These are phyloP conservation scores for Albula goreensis DNA, from an alignment of 2,113 vertebrate species.

Conservation along the genomic window DNA sequence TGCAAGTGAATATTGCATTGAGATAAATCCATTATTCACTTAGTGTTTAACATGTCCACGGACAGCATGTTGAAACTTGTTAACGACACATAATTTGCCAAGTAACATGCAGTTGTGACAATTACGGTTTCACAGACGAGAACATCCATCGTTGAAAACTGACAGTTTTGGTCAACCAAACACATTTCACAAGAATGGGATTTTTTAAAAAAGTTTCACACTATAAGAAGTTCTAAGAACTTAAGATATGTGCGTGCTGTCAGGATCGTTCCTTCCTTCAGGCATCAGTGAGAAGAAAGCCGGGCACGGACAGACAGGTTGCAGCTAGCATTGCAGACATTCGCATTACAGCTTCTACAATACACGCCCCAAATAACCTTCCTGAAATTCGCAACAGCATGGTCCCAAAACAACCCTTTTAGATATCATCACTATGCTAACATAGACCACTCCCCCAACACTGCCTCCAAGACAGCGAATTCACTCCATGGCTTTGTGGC, in stretches of 20 bases:
- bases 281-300: background rate
- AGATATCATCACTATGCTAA: too few relatives aligned
- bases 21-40: background rate
- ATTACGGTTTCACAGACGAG: too few relatives aligned
- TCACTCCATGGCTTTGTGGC: background rate
- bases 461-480: too few relatives aligned
- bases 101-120: too few relatives aligned
- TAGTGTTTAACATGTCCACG: background rate
- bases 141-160: too few relatives aligned
- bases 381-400: background rate
- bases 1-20: background rate
- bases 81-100: too few relatives aligned
- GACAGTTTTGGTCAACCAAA: too few relatives aligned
- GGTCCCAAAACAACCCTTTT: too few relatives aligned
- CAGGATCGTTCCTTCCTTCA: background rate
- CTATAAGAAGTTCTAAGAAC: too few relatives aligned
- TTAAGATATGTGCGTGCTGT: background rate
- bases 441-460: too few relatives aligned
- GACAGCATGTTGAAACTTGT: background rate
- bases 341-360: background rate
- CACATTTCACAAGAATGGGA: too few relatives aligned
- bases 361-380: background rate
- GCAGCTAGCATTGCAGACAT: background rate
- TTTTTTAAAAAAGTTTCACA: too few relatives aligned
- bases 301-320: background rate